These are phyloP conservation scores for Ciona savignyi DNA, from an alignment of 23 tunicate species.

Conservation along the genomic window DNA sequence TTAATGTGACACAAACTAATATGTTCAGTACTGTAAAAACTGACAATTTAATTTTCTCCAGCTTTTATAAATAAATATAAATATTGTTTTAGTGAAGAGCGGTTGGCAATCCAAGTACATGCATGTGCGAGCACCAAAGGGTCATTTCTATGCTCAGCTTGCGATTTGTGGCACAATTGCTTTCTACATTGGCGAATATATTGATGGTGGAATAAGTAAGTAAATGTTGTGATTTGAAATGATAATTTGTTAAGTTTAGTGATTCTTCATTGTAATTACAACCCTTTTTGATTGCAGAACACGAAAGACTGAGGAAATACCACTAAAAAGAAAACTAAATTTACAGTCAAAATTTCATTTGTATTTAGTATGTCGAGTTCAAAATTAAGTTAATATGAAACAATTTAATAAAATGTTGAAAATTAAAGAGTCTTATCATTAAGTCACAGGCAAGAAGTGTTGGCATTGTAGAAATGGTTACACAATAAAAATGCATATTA, in stretches of 20 bases:
- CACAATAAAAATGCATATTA: too few relatives aligned
- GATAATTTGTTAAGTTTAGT: not conserved
- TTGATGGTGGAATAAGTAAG: slow-evolving; percentile 19
- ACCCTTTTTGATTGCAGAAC: slow-evolving; percentile 1
- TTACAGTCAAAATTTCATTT: too few relatives aligned
- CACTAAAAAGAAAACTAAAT: slow-evolving; percentile 10
- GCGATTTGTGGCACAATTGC: slow-evolving; percentile 11
- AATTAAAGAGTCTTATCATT: too few relatives aligned
- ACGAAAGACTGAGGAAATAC: slow-evolving; percentile 3
- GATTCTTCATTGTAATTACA: not conserved
- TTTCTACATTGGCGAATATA: slow-evolving; percentile 11
- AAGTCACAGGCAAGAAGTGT: too few relatives aligned
- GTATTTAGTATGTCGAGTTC: too few relatives aligned
- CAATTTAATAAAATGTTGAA: too few relatives aligned
- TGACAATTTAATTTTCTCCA: too few relatives aligned
- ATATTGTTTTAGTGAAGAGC: not conserved
- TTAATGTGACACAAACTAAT: too few relatives aligned
- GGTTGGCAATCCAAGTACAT: slow-evolving; percentile 15
- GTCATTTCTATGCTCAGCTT: slow-evolving; percentile 20
- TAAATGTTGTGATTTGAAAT: not conserved
- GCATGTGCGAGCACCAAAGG: slow-evolving; percentile 20
- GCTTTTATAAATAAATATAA: too few relatives aligned
- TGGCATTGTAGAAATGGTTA: too few relatives aligned
- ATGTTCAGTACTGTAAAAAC: too few relatives aligned
- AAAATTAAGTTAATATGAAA: too few relatives aligned